These are phyloP conservation scores for Euzetes globulus DNA, from an alignment of 2,888 invertebrate species.

Conservation along the genomic window DNA sequence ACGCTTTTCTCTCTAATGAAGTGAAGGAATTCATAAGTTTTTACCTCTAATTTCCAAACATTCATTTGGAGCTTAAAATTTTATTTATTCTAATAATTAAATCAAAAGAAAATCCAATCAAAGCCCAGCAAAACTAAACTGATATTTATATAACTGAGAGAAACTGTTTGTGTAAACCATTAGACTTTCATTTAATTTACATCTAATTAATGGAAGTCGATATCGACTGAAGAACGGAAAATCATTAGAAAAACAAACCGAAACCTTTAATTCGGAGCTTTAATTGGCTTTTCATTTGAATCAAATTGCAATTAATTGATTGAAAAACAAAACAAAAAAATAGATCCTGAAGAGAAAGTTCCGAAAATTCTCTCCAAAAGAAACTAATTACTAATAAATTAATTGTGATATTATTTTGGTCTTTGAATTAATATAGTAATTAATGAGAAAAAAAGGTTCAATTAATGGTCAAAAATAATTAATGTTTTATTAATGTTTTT, in stretches of 20 bases:
- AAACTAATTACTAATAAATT: too few relatives aligned
- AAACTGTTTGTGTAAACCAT: not conserved
- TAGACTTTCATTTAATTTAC: not conserved
- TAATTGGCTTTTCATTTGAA: not conserved
- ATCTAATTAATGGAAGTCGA: slow-evolving; percentile 14
- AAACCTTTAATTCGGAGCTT: not conserved
- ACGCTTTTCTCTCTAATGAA: not conserved
- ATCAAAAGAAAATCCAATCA: slow-evolving; percentile 3
- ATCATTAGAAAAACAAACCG: not conserved
- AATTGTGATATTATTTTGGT: too few relatives aligned
- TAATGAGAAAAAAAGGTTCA: too few relatives aligned
- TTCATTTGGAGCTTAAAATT: not conserved
- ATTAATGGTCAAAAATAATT: too few relatives aligned
- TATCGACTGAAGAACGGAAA: not conserved
- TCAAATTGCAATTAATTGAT: not conserved
- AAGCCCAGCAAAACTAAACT: not conserved
- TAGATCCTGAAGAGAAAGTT: too few relatives aligned
- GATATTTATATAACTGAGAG: not conserved
- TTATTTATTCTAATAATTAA: not conserved
- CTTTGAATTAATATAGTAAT: too few relatives aligned
- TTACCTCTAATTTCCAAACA: not conserved
- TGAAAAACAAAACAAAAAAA: not conserved
- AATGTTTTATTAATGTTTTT: too few relatives aligned
- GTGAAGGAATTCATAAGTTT: not conserved
- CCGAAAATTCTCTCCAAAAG: too few relatives aligned